These are phyloP conservation scores for Poliocrania exsul DNA, from an alignment of 2,797 vertebrate species.

Conservation along the genomic window DNA sequence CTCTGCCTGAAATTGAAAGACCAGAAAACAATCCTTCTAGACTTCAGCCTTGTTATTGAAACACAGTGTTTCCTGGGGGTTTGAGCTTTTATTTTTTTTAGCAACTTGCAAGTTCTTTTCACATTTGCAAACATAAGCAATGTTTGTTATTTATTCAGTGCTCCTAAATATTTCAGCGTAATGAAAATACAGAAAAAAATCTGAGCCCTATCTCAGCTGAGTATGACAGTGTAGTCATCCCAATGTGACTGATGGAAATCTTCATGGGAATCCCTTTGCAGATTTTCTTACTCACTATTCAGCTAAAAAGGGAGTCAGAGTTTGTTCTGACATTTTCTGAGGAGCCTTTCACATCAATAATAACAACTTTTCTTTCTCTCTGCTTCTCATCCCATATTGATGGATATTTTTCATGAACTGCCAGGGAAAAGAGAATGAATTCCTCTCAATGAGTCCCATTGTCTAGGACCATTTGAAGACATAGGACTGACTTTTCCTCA, in stretches of 20 bases:
- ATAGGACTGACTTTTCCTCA: neutral
- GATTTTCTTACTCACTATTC: neutral
- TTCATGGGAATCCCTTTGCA: neutral
- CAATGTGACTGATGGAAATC: neutral
- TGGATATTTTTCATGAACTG: neutral
- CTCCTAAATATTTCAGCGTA: neutral
- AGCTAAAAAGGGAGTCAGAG: neutral
- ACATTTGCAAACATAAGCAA: neutral
- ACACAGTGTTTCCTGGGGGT: neutral
- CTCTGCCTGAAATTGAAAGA: neutral
- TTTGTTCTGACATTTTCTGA: neutral
- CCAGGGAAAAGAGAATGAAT: neutral
- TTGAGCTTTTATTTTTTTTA: neutral
- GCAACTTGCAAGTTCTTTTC: neutral
- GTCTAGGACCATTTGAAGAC: neutral
- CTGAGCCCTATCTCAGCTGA: neutral
- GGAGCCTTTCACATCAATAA: neutral
- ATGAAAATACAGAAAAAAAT: neutral
- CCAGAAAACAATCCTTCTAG: neutral
- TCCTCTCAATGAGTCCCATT: neutral
- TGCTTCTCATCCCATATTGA: neutral
- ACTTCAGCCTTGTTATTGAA: neutral
- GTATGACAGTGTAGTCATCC: neutral
- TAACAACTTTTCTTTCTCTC: neutral
- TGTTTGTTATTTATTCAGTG: neutral